Conservation (phyloP, 2,888 invertebrate genomes). For the Dolomedes plantarius region DNA sequence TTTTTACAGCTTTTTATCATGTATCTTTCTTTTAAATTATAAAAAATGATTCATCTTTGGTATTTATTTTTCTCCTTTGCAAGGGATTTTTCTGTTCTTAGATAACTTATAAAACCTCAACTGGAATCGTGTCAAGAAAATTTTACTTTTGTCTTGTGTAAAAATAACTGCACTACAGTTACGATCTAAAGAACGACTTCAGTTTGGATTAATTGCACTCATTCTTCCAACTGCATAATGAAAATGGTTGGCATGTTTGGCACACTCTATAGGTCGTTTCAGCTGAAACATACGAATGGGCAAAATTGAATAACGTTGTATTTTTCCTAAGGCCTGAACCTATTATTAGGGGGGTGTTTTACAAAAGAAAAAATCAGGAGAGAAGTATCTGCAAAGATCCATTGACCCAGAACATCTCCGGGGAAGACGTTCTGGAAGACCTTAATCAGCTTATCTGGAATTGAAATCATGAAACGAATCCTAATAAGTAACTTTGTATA, state of each 20-base stretch:
- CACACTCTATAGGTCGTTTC: slow-evolving; percentile 1
- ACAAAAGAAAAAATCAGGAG: too few species aligned
- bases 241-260: not conserved
- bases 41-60: too few species aligned
- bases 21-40: too few species aligned
- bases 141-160: slow-evolving; percentile 8
- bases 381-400: too few species aligned
- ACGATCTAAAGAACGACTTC: slow-evolving; percentile 3
- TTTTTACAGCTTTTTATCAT: too few species aligned
- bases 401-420: too few species aligned
- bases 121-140: slow-evolving; percentile 11
- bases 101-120: not conserved
- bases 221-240: slow-evolving; percentile 6
- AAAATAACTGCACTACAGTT: slow-evolving; percentile 3
- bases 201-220: slow-evolving; percentile 7
- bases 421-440: too few species aligned
- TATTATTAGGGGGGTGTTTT: not conserved
- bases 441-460: too few species aligned
- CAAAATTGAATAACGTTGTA: not conserved
- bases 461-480: too few species aligned
- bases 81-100: not conserved
- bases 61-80: not conserved
- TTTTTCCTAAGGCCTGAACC: not conserved
- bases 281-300: not conserved
- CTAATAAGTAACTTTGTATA: too few species aligned